Evolutionary conservation across 92 coral and sea anemone species (phyloP).

Genomic region (Blastomussa wellsi): DNA sequence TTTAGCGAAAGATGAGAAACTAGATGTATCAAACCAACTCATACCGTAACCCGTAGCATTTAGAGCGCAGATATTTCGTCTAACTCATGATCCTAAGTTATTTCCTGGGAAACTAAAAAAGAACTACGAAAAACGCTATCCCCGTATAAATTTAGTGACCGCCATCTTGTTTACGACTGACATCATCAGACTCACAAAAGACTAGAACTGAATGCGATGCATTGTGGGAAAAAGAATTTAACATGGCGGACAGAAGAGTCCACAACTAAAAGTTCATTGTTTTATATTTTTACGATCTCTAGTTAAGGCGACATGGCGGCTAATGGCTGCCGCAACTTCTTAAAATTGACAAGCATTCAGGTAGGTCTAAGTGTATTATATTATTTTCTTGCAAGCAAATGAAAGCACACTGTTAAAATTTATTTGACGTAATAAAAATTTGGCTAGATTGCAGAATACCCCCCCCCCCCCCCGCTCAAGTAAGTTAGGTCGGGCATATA

Average conservation of each 20-base stretch:
- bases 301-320: not conserved
- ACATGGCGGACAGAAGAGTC: slow-evolving; percentile 19
- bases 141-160: slow-evolving; percentile 20
- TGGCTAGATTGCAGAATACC: too few species aligned
- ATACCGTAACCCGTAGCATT: slow-evolving; percentile 23
- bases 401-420: not conserved
- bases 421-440: not conserved
- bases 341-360: slow-evolving; percentile 14
- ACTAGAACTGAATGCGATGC: slow-evolving; percentile 24
- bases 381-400: not conserved
- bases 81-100: not conserved
- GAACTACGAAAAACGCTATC: slow-evolving; percentile 12
- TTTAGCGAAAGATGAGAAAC: slow-evolving; percentile 82
- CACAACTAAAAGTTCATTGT: not conserved
- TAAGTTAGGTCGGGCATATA: too few species aligned
- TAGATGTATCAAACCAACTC: slow-evolving; percentile 95
- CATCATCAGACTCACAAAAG: slow-evolving; percentile 3
- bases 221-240: slow-evolving; percentile 25
- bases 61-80: not conserved
- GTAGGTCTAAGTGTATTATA: slow-evolving; percentile 4
- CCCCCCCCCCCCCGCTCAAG: too few species aligned
- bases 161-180: slow-evolving; percentile 62
- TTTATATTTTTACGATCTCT: not conserved
- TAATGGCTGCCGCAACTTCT: slow-evolving; percentile 21
- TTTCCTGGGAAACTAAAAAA: slow-evolving; percentile 48